Evolutionary conservation across 2,888 invertebrate genomes (phyloP), one percentile per base, ranked within the genome.

Genomic region (Quadriops clusia): DNA sequence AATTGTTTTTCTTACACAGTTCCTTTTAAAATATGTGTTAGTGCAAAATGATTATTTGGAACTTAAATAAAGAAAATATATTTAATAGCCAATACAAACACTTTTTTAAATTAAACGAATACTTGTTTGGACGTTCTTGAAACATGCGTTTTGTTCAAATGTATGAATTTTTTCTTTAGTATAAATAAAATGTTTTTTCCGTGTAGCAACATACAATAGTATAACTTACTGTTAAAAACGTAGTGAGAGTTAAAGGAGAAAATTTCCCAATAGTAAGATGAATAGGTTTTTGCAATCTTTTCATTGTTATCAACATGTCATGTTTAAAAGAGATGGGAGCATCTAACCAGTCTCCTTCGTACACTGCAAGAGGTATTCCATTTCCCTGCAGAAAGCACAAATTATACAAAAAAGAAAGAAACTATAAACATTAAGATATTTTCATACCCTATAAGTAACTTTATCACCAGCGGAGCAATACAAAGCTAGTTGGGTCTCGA

Each of bases 211-310:
- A 11, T 2, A 7, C 10, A 3, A 3, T 21, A n/a, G n/a, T n/a
- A n/a, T n/a, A n/a, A 26, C 33, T 37, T 40, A 44, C 45, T 30
- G 41, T 44, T 25, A 45, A 40, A 22, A 43, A 45, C 5, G 45
- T 45, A 27, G 28, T 23, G 23, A 44, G 23, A 15, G 43, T 44
- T 23, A 45, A 31, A 18, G 44, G 42, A 26, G 42, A 37, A 36
- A 47, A 45, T 36, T 47, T 47, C 24, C 47, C 47, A 27, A 44
- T 41, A 13, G 45, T 44, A 18, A 47, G 35, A 40, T 43, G 34
- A 27, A 47, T 40, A 12, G 45, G 44, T 24, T 37, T 42, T 28
- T 36, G 36, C 40, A 45, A 42, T 23, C 45, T 40, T 33, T 40
- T 40, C 38, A 45, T 45, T 10, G 45, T 47, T 22, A 47, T 40